A percentile compares a stretch with the other conserved stretches of the same genome.
These are phyloP conservation scores for Varecia variegata DNA, from an alignment of 2,797 vertebrate species.

Conservation along the genomic window DNA sequence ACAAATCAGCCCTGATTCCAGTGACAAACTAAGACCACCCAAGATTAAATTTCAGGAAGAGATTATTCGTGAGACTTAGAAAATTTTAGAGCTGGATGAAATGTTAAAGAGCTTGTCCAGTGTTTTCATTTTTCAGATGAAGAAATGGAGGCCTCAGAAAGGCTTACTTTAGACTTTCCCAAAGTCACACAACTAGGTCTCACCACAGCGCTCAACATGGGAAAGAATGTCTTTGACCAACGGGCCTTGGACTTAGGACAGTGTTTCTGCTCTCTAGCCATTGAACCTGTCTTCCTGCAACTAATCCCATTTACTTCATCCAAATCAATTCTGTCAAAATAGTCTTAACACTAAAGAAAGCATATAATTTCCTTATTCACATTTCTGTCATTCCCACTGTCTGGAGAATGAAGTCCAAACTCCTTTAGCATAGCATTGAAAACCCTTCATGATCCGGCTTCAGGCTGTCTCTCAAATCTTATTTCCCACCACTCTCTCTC, in stretches of 20 bases:
- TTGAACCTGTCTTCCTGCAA: neutral
- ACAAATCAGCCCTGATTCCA: neutral
- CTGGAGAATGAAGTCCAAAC: neutral
- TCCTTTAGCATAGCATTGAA: neutral
- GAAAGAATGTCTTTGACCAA: neutral
- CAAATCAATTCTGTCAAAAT: neutral
- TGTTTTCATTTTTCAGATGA: constrained; percentile 20
- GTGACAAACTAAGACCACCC: neutral
- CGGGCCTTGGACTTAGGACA: neutral
- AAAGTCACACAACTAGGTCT: neutral
- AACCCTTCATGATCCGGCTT: neutral
- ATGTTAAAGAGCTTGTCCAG: neutral
- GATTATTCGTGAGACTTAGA: neutral
- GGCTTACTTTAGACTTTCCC: neutral
- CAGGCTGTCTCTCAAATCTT: neutral
- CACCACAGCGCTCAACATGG: neutral
- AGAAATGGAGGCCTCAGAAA: neutral
- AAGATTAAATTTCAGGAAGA: constrained; percentile 21
- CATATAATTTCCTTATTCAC: neutral
- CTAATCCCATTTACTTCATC: neutral
- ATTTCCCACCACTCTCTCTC: neutral
- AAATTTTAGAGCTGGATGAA: neutral
- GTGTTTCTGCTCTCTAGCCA: neutral
- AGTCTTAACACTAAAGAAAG: neutral
- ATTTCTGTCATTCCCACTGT: neutral